Percentiles rank a stretch among this genome's conserved stretches.
Conservation (phyloP, 2,797 vertebrate species). For the Catamblyrhynchus diadema region DNA sequence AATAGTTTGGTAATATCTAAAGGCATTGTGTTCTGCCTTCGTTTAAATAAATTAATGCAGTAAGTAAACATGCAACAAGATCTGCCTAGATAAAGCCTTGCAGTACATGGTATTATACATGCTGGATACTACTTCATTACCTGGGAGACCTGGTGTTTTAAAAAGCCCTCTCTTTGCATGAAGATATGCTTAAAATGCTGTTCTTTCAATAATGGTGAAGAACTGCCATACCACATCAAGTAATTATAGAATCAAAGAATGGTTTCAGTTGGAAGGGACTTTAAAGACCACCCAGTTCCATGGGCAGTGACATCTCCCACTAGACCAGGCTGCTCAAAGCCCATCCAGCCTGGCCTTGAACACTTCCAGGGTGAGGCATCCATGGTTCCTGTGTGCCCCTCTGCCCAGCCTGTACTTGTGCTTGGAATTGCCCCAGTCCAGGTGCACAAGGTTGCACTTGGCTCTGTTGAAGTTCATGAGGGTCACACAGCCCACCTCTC, state of each 20-base stretch:
- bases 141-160: neutral
- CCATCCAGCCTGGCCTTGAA: neutral
- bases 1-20: neutral
- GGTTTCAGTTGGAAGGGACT: neutral
- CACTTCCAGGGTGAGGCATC: neutral
- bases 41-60: neutral
- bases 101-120: neutral
- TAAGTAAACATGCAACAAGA: neutral
- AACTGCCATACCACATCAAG: neutral
- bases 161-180: neutral
- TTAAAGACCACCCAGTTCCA: neutral
- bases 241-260: neutral
- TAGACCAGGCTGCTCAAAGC: neutral
- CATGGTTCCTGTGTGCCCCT: neutral
- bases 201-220: neutral
- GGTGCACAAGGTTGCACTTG: rapidly evolving
- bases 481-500: neutral
- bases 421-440: rapidly evolving
- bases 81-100: neutral
- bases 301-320: neutral
- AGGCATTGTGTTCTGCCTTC: neutral
- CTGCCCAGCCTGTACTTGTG: neutral
- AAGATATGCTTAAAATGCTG: neutral
- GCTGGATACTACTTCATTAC: neutral
- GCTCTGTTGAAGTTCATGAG: neutral